phyloP scores from a whole-genome alignment of 2,113 vertebrate species.

The Pangasianodon gigas region DNA sequence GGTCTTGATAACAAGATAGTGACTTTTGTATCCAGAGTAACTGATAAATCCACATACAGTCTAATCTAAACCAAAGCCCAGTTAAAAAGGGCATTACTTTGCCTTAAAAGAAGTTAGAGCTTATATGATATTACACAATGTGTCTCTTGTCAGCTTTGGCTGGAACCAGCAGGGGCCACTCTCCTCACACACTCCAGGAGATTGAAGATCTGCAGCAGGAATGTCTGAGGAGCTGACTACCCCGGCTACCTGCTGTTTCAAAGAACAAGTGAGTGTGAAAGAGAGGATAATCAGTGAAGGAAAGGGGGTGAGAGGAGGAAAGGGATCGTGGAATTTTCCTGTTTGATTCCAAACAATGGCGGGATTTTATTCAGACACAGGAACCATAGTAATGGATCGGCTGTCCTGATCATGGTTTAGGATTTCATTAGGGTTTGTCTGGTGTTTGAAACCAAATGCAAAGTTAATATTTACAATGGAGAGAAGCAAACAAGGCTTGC shows the following conservation, averaged over 20 bases:
- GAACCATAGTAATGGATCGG: conserved; percentile 65
- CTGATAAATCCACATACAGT: neutral
- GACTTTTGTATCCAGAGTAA: neutral
- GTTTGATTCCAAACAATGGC: conserved; percentile 68
- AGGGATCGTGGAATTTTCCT: conserved; percentile 48
- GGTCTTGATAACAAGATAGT: neutral
- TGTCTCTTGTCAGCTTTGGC: conserved; percentile 56
- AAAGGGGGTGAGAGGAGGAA: conserved; percentile 49
- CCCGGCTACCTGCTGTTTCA: conserved; percentile 72
- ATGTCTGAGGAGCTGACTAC: conserved; percentile 63
- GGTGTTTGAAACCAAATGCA: conserved; percentile 32
- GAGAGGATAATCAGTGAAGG: neutral
- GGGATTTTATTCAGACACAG: conserved; percentile 64
- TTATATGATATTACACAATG: conserved; percentile 52
- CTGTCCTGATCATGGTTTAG: conserved; percentile 52
- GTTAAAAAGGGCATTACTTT: neutral
- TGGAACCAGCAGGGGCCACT: conserved; percentile 61
- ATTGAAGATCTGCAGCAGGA: conserved; percentile 46
- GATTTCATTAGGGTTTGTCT: conserved; percentile 46
- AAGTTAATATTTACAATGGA: conserved; percentile 42
- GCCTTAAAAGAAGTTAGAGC: neutral
- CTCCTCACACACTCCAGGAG: conserved; percentile 45
- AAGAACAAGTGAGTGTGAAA: conserved; percentile 20
- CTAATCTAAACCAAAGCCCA: neutral
- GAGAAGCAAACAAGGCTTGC: conserved; percentile 39